Conservation (phyloP, 2,888 invertebrate species). For the Spicauda simplicius region DNA sequence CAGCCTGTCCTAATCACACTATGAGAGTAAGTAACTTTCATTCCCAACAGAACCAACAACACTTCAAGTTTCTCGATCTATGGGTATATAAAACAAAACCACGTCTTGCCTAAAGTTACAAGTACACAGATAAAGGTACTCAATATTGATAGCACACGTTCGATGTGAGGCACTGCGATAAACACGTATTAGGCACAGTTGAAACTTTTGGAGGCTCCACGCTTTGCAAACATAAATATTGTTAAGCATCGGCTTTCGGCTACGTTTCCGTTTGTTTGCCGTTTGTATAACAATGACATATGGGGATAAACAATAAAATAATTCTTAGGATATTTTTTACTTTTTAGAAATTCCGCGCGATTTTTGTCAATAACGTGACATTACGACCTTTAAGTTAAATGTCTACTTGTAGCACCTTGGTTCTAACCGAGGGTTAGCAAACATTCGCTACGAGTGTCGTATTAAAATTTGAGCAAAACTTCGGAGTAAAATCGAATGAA, state of each 20-base stretch:
- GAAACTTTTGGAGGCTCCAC: slow-evolving; percentile 1
- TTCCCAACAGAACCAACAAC: neutral
- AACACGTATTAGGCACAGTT: slow-evolving; percentile 7
- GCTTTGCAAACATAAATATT: slow-evolving; percentile 13
- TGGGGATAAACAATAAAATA: slow-evolving; percentile 3
- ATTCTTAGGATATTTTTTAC: neutral
- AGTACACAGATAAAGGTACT: slow-evolving; percentile 8
- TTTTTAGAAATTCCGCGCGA: too few relatives aligned
- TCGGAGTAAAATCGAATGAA: too few relatives aligned
- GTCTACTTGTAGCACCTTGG: too few relatives aligned
- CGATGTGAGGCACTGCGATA: slow-evolving; percentile 6
- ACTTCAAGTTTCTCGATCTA: neutral
- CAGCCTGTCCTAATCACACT: too few relatives aligned
- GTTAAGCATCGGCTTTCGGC: slow-evolving; percentile 15
- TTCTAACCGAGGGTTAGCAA: too few relatives aligned
- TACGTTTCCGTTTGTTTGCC: slow-evolving; percentile 20
- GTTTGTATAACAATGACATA: slow-evolving; percentile 3
- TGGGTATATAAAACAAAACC: neutral
- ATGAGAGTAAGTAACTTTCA: too few relatives aligned
- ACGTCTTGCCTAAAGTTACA: neutral
- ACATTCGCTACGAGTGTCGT: too few relatives aligned
- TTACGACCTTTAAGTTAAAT: too few relatives aligned
- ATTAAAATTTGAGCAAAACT: too few relatives aligned
- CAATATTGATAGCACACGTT: slow-evolving; percentile 14
- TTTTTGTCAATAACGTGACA: too few relatives aligned